Conservation (phyloP, 2,113 vertebrate species). For the Martes martes region DNA sequence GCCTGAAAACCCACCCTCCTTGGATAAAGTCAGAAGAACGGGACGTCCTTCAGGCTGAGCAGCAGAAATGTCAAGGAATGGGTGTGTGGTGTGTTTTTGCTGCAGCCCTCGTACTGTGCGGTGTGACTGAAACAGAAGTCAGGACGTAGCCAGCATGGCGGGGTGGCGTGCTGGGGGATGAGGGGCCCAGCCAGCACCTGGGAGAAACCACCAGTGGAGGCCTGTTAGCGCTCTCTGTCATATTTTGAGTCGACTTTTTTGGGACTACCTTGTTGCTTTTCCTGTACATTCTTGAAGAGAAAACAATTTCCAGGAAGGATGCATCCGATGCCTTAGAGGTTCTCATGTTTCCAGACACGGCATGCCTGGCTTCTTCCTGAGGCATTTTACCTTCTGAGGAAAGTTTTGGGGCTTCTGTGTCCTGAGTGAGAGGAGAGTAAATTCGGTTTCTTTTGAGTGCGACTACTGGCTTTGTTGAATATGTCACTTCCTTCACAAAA, state of each 20-base stretch:
- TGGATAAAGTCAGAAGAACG: neutral
- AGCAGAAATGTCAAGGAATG: neutral
- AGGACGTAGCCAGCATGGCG: neutral
- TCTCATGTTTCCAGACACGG: neutral
- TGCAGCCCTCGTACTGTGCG: neutral
- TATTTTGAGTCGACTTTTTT: neutral
- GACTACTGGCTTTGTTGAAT: neutral
- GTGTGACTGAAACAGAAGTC: neutral
- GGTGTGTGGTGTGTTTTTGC: neutral
- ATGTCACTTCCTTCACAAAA: neutral
- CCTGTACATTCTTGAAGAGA: neutral
- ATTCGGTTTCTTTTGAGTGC: neutral
- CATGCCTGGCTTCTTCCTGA: neutral
- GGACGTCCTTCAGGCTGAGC: neutral
- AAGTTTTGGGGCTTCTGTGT: neutral
- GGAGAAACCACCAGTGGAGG: neutral
- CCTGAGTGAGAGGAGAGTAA: neutral
- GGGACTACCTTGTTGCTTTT: neutral
- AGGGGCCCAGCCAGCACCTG: neutral
- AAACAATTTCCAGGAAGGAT: conserved; percentile 41
- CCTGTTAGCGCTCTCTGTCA: neutral
- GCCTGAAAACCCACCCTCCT: neutral
- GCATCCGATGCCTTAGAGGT: neutral
- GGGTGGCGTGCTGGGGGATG: neutral
- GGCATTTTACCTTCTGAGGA: neutral